Percentiles rank a stretch among this genome's conserved stretches.
Conservation (phyloP, 2,113 vertebrate species). For the Ardeotis arabs region DNA sequence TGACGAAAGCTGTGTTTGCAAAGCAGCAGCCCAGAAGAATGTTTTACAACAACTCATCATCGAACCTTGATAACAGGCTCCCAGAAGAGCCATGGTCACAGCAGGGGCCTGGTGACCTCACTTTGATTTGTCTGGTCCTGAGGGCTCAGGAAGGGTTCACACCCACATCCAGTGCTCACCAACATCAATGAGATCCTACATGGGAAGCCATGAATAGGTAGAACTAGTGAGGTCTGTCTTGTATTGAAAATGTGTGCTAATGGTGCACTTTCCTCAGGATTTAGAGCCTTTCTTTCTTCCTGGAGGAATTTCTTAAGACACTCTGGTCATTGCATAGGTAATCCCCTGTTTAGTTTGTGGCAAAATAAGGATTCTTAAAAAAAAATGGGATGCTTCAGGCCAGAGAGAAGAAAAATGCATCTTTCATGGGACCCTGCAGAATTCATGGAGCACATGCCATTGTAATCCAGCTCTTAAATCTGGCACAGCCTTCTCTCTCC, state of each 20-base stretch:
- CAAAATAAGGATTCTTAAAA: not conserved
- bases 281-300: not conserved
- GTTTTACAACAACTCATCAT: not conserved
- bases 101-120: fast-evolving
- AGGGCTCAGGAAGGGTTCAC: not conserved
- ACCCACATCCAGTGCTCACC: not conserved
- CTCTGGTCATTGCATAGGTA: not conserved
- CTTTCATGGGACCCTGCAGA: not conserved
- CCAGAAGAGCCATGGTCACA: not conserved
- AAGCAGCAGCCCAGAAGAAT: not conserved
- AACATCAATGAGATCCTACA: fast-evolving
- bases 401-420: not conserved
- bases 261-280: not conserved
- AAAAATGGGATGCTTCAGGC: not conserved
- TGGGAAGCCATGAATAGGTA: not conserved
- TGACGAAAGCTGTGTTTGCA: not conserved
- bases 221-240: not conserved
- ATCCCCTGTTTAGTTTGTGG: not conserved
- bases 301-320: not conserved
- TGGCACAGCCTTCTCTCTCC: not conserved
- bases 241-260: not conserved
- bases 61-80: not conserved
- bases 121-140: not conserved
- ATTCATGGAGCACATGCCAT: not conserved
- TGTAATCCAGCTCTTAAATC: not conserved